Evolutionary conservation across 2,113 vertebrate genomes (phyloP).

Genomic region (Furnarius figulus): DNA sequence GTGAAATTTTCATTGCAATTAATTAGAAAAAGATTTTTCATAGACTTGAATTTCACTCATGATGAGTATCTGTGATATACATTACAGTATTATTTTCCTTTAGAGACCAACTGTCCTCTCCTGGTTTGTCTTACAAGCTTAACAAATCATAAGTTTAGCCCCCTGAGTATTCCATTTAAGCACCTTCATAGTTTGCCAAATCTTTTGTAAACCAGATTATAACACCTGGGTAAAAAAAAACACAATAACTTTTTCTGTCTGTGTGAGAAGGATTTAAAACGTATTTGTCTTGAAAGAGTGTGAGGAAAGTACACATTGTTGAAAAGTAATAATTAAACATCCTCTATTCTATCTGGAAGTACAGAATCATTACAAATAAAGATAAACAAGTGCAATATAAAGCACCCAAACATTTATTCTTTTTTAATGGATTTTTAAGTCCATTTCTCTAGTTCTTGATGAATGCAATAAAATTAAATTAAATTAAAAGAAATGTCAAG

Average conservation of each 20-base stretch:
- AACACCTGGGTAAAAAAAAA: constrained; percentile 17
- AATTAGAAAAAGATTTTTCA: background rate
- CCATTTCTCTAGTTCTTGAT: constrained; percentile 68
- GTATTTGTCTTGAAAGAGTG: constrained; percentile 48
- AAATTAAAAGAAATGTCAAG: constrained; percentile 76
- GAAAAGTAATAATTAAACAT: constrained; percentile 68
- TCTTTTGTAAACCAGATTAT: constrained; percentile 37
- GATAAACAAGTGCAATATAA: constrained; percentile 70
- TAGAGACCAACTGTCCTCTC: background rate
- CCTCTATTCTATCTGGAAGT: constrained; percentile 33
- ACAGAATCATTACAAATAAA: constrained; percentile 74
- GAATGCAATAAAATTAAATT: constrained; percentile 74
- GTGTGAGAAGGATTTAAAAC: constrained; percentile 48
- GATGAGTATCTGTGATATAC: background rate
- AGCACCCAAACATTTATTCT: constrained; percentile 50
- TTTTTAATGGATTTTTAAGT: constrained; percentile 73
- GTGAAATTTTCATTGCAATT: background rate
- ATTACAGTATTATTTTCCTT: background rate
- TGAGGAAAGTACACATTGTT: constrained; percentile 28
- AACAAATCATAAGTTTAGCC: background rate
- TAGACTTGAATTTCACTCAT: background rate
- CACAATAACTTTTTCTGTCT: constrained; percentile 20
- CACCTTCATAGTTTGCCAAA: constrained; percentile 24
- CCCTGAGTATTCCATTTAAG: background rate
- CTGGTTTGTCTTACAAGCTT: background rate